Evolutionary conservation across 2,888 invertebrate genomes (phyloP).

Genomic region (Cyrtodaria siliqua): DNA sequence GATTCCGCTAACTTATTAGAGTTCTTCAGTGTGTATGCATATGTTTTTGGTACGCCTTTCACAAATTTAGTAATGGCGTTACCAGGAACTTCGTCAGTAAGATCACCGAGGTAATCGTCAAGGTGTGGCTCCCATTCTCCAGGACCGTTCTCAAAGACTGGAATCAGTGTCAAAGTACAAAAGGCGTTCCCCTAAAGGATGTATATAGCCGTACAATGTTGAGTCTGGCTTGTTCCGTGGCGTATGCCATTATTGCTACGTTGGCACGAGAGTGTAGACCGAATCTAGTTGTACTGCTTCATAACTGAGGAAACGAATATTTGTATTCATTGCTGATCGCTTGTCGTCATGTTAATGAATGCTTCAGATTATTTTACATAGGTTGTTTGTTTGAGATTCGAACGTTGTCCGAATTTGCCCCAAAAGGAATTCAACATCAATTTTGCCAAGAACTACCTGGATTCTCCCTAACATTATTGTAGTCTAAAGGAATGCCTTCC

Average conservation of each 20-base stretch:
- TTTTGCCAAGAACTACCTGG: conserved; percentile 37
- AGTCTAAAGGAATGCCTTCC: conserved; percentile 23
- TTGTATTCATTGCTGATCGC: conserved; percentile 26
- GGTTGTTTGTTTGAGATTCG: conserved; percentile 25
- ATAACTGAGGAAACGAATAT: conserved; percentile 22
- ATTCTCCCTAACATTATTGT: conserved; percentile 18
- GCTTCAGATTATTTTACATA: conserved; percentile 13
- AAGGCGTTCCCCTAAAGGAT: conserved; percentile 21
- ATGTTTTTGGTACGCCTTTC: conserved; percentile 17
- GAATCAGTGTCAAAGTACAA: conserved; percentile 37
- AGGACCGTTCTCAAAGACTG: conserved; percentile 6
- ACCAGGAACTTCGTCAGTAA: conserved; percentile 80
- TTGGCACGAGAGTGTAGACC: conserved; percentile 23
- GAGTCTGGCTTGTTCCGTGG: conserved; percentile 49
- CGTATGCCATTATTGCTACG: conserved; percentile 29
- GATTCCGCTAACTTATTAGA: conserved; percentile 32
- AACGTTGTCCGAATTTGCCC: conserved; percentile 42
- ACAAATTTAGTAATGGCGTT: conserved; percentile 10
- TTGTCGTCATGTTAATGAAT: conserved; percentile 34
- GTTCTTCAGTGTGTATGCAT: conserved; percentile 3
- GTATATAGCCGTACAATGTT: conserved; percentile 35
- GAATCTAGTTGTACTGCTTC: conserved; percentile 30
- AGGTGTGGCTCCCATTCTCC: conserved; percentile 57
- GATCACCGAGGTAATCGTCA: conserved; percentile 79
- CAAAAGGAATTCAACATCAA: conserved; percentile 41